phyloP scores from a whole-genome alignment of 2,888 invertebrate species.

The Hydraecia micacea region DNA sequence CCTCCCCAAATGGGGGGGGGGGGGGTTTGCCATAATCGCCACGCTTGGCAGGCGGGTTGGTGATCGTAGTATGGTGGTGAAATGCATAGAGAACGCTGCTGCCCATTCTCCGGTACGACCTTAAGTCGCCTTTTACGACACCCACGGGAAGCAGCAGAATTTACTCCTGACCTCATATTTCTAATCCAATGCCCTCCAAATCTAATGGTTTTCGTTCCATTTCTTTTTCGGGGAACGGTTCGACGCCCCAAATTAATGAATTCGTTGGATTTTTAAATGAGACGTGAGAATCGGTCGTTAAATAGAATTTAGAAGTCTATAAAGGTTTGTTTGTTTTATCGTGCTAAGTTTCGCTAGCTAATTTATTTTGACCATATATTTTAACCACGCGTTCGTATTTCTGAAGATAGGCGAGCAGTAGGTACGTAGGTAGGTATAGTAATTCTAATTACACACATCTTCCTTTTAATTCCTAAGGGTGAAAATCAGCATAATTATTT shows the following conservation, averaged over 20 bases:
- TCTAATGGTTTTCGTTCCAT: constrained; percentile 26
- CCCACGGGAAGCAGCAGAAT: too few species aligned
- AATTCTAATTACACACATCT: constrained; percentile 5
- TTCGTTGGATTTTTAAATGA: neutral
- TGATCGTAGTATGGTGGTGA: too few species aligned
- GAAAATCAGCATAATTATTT: constrained; percentile 19
- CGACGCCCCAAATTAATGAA: constrained; percentile 34
- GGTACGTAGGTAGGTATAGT: neutral
- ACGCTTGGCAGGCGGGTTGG: too few species aligned
- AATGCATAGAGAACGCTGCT: too few species aligned
- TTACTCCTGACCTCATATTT: neutral
- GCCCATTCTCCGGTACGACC: too few species aligned
- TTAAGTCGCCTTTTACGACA: too few species aligned
- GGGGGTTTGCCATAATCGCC: too few species aligned
- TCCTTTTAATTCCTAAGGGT: neutral
- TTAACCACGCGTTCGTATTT: neutral
- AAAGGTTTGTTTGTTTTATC: too few species aligned
- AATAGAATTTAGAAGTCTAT: neutral
- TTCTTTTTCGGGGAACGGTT: constrained; percentile 25
- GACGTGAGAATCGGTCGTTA: neutral
- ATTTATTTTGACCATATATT: too few species aligned
- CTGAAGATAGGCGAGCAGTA: neutral
- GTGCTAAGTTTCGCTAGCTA: too few species aligned
- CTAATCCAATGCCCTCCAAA: constrained; percentile 1
- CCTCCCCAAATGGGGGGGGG: too few species aligned